A percentile compares a stretch with the other conserved stretches of the same genome.
Evolutionary conservation across 2,113 vertebrate genomes (phyloP).

Genomic region (Pteruthius melanotis): DNA sequence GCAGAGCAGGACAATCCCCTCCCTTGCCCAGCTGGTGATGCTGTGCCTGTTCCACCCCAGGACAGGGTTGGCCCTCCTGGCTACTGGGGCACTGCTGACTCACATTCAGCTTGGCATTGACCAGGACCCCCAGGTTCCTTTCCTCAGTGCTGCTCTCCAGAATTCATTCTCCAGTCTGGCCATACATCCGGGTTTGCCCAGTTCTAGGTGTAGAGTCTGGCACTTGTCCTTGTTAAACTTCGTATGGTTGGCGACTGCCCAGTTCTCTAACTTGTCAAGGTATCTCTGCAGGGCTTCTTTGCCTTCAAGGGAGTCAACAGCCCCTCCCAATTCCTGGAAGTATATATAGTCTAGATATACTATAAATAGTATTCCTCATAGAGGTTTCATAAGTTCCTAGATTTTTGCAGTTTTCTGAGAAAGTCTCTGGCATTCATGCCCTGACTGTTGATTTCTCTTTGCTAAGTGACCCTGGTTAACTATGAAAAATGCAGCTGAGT

Average conservation of each 20-base stretch:
- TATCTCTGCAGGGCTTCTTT: not conserved
- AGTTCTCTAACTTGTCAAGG: not conserved
- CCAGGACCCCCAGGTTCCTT: not conserved
- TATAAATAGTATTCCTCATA: not conserved
- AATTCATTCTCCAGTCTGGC: not conserved
- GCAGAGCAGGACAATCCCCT: not conserved
- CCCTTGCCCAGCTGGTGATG: accelerated
- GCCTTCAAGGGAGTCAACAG: not conserved
- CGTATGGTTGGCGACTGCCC: not conserved
- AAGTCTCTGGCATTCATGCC: not conserved
- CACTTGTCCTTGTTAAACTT: not conserved
- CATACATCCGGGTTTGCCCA: accelerated
- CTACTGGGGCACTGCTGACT: not conserved
- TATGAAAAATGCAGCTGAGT: not conserved
- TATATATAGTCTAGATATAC: not conserved
- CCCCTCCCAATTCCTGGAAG: not conserved
- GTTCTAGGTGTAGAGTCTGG: not conserved
- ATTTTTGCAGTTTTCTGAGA: not conserved
- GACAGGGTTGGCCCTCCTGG: accelerated
- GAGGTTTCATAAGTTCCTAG: not conserved
- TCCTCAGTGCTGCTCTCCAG: not conserved
- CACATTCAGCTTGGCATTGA: accelerated
- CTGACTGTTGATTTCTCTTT: not conserved
- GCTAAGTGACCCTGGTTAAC: not conserved
- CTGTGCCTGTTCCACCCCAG: not conserved